Evolutionary conservation across 1,140 invertebrate species (phyloP), one percentile per base, ranked within the genome.

Genomic region (Saccostrea cuccullata): DNA sequence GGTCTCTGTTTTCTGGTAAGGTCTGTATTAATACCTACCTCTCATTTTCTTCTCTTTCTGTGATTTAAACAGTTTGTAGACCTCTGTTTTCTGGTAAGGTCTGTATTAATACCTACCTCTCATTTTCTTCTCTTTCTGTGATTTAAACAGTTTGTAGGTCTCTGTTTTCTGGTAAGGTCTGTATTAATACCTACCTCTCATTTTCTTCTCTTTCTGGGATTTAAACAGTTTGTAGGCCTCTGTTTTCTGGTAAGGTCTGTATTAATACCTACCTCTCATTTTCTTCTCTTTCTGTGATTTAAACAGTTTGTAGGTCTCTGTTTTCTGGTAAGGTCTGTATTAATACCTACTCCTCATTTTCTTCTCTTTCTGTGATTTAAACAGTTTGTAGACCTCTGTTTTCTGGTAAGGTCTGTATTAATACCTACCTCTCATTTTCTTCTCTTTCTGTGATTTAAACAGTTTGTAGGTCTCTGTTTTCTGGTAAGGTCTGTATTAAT

Each of bases 161-260:
- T 36, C 30, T 36, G 30, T 36, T 36, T 36, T 36, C 30, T 36
- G n/a, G n/a, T n/a, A n/a, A n/a, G n/a, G 47, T 47, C 47, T 47
- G 5, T 47, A 9, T 47, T 47, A 6, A 47, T 9, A 6, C 15
- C 6, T 77, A 94, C 93, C 93, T 93, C 94, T 94, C 88, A 92
- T 92, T 90, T 94, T 94, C 87, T 94, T 95, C 40, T 95, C 92
- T 86, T 97, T 96, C 92, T 97, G 97, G 93, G 96, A 96, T 93
- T 97, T 96, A 93, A 98, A 98, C 90, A 96, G 95, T 94, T 97
- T 97, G 92, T 98, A 98, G 6, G 97, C 96, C 94, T 98, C 98
- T 20, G 98, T 98, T 96, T 96, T 93, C 97, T 96, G 93, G n/a
- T n/a, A n/a, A n/a, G n/a, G n/a, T 36, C 30, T 1, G 30, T 36